These are phyloP conservation scores for Cepphus grylle DNA, from an alignment of 2,113 vertebrate genomes.

Conservation along the genomic window DNA sequence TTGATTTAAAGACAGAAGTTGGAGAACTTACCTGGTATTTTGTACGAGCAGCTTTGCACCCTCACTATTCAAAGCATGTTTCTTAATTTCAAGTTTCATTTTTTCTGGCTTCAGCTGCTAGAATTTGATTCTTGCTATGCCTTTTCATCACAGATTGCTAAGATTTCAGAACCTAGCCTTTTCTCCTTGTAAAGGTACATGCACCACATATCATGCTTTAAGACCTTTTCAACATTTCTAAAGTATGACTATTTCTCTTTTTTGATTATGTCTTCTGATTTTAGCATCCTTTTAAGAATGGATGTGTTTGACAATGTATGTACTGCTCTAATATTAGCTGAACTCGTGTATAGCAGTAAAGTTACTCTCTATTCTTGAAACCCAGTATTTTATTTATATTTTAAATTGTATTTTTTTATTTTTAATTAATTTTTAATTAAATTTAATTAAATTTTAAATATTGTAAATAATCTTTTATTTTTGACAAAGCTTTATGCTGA, in stretches of 20 bases:
- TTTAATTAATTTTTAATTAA: too few relatives aligned
- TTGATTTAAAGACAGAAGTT: neutral
- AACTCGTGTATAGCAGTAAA: neutral
- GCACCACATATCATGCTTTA: fast-evolving
- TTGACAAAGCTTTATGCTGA: neutral
- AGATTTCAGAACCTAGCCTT: neutral
- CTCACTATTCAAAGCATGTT: neutral
- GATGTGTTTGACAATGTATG: fast-evolving
- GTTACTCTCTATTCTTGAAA: neutral
- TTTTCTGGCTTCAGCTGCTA: neutral
- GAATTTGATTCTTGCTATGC: neutral
- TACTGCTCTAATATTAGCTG: neutral
- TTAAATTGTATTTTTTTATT: neutral
- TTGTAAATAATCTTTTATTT: neutral
- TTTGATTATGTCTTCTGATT: neutral
- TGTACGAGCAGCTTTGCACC: neutral
- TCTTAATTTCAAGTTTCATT: neutral
- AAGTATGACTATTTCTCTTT: neutral
- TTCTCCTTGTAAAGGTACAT: neutral
- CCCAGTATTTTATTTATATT: neutral
- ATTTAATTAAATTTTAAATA: too few relatives aligned
- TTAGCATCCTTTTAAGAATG: neutral
- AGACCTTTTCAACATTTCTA: neutral
- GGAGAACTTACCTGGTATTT: neutral
- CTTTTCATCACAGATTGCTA: neutral